Conservation (phyloP, 2,888 invertebrate genomes). For the Sarcophaga variegata region DNA sequence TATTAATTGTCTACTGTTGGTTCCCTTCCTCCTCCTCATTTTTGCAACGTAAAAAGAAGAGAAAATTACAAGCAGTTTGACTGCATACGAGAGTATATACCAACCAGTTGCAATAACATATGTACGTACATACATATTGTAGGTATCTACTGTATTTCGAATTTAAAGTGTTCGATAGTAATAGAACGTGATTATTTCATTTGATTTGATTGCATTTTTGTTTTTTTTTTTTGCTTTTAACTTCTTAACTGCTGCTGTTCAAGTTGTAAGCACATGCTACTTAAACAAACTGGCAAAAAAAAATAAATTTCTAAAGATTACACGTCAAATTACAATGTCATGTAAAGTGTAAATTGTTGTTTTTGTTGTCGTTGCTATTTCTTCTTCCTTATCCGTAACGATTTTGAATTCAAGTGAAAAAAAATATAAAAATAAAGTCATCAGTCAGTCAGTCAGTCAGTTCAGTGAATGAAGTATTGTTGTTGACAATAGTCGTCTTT, state of each 20-base stretch:
- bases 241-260: constrained; percentile 56
- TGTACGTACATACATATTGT: too few species aligned
- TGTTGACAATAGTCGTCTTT: constrained; percentile 36
- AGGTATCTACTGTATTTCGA: constrained; percentile 8
- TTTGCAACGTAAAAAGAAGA: too few species aligned
- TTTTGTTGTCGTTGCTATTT: constrained; percentile 30
- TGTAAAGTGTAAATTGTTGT: constrained; percentile 16
- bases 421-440: constrained; percentile 15
- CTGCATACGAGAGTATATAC: too few species aligned
- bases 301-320: neutral
- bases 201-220: neutral
- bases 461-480: constrained; percentile 40
- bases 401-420: constrained; percentile 59
- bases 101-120: too few species aligned
- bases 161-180: constrained; percentile 19
- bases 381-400: constrained; percentile 56
- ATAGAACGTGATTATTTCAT: constrained; percentile 23
- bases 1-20: too few species aligned
- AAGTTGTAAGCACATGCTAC: constrained; percentile 56
- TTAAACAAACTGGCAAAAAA: constrained; percentile 13
- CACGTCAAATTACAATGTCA: constrained; percentile 45
- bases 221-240: neutral
- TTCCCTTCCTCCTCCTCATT: too few species aligned
- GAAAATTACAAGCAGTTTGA: too few species aligned
- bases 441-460: constrained; percentile 15